phyloP scores from a whole-genome alignment of 1,140 invertebrate genomes.

The Leguminivora glycinivorella region DNA sequence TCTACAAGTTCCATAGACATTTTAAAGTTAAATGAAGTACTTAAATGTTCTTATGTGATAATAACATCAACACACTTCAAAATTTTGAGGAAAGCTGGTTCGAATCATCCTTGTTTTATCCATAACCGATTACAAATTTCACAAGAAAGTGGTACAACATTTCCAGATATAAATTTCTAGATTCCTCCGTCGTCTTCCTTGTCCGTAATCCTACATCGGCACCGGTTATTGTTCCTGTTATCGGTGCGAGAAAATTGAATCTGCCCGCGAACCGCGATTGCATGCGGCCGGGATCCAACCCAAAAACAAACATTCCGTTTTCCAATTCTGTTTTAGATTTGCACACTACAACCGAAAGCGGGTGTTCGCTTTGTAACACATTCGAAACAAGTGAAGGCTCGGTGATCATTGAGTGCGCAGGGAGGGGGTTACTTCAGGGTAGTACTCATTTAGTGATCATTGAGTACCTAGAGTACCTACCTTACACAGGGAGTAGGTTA shows the following conservation, averaged over 20 bases:
- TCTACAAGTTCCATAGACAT: too few relatives aligned
- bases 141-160: neutral
- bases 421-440: too few relatives aligned
- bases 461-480: too few relatives aligned
- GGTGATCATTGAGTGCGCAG: slow-evolving; percentile 12
- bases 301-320: slow-evolving; percentile 56
- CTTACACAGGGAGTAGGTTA: too few relatives aligned
- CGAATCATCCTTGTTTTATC: neutral
- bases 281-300: slow-evolving; percentile 50
- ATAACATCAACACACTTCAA: slow-evolving; percentile 11
- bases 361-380: slow-evolving; percentile 34
- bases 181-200: neutral
- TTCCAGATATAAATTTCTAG: neutral
- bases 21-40: too few relatives aligned
- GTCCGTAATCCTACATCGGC: slow-evolving; percentile 1
- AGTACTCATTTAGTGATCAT: too few relatives aligned
- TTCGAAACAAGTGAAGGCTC: slow-evolving; percentile 36
- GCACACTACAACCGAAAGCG: slow-evolving; percentile 15
- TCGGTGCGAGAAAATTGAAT: slow-evolving; percentile 71
- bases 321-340: slow-evolving; percentile 30
- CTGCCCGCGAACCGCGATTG: slow-evolving; percentile 68
- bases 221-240: slow-evolving; percentile 64
- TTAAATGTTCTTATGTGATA: too few relatives aligned
- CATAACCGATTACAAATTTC: neutral
- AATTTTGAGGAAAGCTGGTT: neutral